Evolutionary conservation across 2,888 invertebrate genomes (phyloP).

Genomic region (Heliconius sara): DNA sequence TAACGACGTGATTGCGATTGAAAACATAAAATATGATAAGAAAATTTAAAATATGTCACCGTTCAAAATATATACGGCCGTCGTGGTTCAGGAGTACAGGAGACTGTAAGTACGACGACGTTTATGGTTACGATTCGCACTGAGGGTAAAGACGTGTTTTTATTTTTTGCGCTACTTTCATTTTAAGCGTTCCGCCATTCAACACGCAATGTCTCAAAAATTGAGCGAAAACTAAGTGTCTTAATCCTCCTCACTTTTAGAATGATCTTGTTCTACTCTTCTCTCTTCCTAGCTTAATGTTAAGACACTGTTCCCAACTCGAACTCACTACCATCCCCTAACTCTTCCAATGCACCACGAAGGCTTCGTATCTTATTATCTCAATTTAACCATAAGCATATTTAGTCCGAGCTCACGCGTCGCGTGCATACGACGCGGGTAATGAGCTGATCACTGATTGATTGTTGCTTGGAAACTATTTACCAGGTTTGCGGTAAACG

Average conservation of each 20-base stretch:
- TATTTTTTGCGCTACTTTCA: too few species aligned
- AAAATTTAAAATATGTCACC: too few species aligned
- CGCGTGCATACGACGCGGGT: slow-evolving; percentile 23
- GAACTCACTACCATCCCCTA: too few species aligned
- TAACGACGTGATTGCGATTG: slow-evolving; percentile 32
- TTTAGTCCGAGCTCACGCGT: background rate
- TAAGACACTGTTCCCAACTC: too few species aligned
- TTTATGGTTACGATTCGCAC: background rate
- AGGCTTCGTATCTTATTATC: background rate
- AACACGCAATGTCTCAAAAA: too few species aligned
- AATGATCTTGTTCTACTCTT: too few species aligned
- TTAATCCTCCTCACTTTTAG: too few species aligned
- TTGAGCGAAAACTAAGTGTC: too few species aligned
- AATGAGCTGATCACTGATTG: slow-evolving; percentile 21
- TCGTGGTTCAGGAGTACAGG: background rate
- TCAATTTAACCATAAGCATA: background rate
- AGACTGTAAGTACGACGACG: background rate
- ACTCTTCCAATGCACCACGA: too few species aligned
- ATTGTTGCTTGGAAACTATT: slow-evolving; percentile 24
- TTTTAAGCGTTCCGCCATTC: too few species aligned
- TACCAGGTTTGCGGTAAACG: slow-evolving; percentile 21
- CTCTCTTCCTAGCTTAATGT: too few species aligned
- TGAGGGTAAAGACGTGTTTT: too few species aligned
- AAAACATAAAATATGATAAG: background rate
- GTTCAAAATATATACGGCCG: background rate